phyloP scores from a whole-genome alignment of 1,140 invertebrate species.

The Drosophila paulistorum region DNA sequence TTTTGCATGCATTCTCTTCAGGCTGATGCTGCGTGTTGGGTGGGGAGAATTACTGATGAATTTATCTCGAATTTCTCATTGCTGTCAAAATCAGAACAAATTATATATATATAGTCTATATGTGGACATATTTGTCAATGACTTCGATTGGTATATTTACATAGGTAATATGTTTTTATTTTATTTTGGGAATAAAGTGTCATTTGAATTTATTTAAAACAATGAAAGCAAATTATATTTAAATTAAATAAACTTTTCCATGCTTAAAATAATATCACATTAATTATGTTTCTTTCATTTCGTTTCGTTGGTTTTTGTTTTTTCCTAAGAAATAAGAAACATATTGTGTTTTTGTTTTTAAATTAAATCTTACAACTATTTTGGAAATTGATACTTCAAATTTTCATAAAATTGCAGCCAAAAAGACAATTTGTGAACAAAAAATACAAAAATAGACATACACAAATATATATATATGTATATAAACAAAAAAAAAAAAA shows the following conservation, averaged over 20 bases:
- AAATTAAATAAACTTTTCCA: conserved; percentile 19
- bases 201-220: conserved; percentile 20
- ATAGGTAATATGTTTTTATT: not conserved
- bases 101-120: no score
- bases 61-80: no score
- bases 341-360: conserved; percentile 6
- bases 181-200: not conserved
- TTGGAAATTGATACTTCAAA: conserved; percentile 24
- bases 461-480: not conserved
- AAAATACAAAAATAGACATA: not conserved
- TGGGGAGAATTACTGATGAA: no score
- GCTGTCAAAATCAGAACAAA: no score
- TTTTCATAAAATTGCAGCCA: conserved; percentile 1
- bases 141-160: not conserved
- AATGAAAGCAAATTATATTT: conserved; percentile 42
- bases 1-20: no score
- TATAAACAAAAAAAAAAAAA: not conserved
- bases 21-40: no score
- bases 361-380: conserved; percentile 28
- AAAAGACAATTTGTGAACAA: not conserved
- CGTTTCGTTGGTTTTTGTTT: not conserved
- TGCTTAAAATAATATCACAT: conserved; percentile 82
- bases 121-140: no score
- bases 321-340: not conserved
- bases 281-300: conserved; percentile 54